phyloP scores from a whole-genome alignment of 2,888 invertebrate genomes.

The Scaptomyza tumidula region DNA sequence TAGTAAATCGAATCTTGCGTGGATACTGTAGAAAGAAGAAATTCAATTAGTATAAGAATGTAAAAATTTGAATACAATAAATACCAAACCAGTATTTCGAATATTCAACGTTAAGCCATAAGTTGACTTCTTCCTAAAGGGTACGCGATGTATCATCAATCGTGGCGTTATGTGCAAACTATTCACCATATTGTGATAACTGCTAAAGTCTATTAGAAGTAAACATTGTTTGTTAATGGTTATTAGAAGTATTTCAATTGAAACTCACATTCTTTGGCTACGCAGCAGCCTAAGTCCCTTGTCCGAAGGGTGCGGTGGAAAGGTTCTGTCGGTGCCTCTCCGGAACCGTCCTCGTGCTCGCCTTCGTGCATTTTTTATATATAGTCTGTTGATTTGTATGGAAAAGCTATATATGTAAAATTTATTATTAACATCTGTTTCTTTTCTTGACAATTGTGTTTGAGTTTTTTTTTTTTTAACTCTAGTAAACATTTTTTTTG shows the following conservation, averaged over 20 bases:
- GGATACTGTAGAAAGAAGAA: constrained; percentile 56
- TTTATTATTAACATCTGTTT: not conserved
- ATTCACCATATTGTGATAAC: constrained; percentile 58
- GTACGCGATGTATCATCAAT: constrained; percentile 46
- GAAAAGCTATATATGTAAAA: not conserved
- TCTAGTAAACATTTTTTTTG: no score
- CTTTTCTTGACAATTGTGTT: not conserved
- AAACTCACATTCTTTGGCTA: constrained; percentile 59
- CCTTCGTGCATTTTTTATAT: not conserved
- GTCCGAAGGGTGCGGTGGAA: constrained; percentile 1
- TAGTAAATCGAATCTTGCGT: constrained; percentile 54
- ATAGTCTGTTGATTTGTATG: not conserved
- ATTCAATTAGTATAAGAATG: not conserved
- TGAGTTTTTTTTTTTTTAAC: not conserved
- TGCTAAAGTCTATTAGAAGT: constrained; percentile 46
- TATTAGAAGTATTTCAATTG: no score
- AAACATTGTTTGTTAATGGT: not conserved
- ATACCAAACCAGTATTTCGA: constrained; percentile 59
- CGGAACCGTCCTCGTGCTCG: not conserved
- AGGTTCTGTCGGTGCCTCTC: not conserved
- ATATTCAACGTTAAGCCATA: constrained; percentile 51
- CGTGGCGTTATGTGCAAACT: constrained; percentile 58
- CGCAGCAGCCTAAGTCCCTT: constrained; percentile 39
- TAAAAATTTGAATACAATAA: not conserved
- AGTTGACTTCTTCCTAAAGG: constrained; percentile 34